phyloP scores from a whole-genome alignment of 2,888 invertebrate genomes.

The Eurytoma californica region DNA sequence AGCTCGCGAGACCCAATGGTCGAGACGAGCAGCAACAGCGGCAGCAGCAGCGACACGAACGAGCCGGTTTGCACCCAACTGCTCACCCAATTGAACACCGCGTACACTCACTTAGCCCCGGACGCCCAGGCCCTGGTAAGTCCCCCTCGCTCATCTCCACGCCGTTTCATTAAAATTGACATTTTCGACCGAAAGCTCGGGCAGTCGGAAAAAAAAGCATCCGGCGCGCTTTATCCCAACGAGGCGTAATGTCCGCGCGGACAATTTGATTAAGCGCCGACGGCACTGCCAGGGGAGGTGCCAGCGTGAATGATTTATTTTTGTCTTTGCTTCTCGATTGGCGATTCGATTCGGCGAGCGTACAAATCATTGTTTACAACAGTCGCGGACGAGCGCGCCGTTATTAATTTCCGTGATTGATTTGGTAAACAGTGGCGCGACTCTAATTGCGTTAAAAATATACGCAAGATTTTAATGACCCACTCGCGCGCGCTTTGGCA shows the following conservation, averaged over 20 bases:
- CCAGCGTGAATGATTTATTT: constrained; percentile 43
- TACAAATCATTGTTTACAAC: background rate
- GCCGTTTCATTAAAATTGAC: background rate
- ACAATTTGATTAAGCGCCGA: constrained; percentile 15
- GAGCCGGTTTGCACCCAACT: constrained; percentile 73
- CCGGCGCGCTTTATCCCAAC: background rate
- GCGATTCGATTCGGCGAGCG: too few relatives aligned
- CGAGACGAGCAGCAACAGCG: constrained; percentile 71
- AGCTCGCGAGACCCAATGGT: constrained; percentile 74
- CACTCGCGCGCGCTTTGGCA: constrained; percentile 26
- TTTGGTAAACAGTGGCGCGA: too few relatives aligned
- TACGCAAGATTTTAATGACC: constrained; percentile 7
- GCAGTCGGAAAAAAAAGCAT: background rate
- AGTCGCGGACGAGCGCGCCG: background rate
- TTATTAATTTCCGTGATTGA: background rate
- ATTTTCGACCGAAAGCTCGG: background rate
- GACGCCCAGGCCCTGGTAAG: constrained; percentile 73
- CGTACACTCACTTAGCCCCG: constrained; percentile 73
- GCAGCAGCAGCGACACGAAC: constrained; percentile 69
- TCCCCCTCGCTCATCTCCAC: constrained; percentile 9
- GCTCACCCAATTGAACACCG: constrained; percentile 72
- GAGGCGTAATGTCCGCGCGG: background rate
- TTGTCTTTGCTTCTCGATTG: constrained; percentile 40
- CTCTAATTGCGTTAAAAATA: background rate
- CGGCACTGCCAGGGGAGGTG: constrained; percentile 24